Evolutionary conservation across 92 coral and sea anemone species (phyloP), one percentile per base, ranked within the genome.

Genomic region (Parazoanthus darwini): DNA sequence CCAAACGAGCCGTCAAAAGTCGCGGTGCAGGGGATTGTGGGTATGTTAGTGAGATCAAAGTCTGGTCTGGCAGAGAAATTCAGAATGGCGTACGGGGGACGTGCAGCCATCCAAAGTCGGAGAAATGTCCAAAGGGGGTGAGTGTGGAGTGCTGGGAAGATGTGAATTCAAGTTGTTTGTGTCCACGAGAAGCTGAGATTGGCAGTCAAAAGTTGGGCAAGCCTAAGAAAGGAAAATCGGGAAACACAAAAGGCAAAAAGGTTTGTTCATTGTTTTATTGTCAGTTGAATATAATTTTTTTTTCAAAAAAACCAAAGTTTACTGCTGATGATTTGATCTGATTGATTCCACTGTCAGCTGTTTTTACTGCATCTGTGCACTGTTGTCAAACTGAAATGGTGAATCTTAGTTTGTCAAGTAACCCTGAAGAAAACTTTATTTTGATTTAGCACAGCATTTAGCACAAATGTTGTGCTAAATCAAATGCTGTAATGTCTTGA

Each of bases 11-110:
- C 11, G 77, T 93, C 88, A 56, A 67, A 43, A 89, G 33, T 25
- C 88, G 90, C 70, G 78, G 92, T 42, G 91, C 79, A 68, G 94
- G 98, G 7, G 93, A 90, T 80, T 95, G 98, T 77, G 93, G 94
- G 80, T 95, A 83, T 56, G 98, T 94, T 20, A 84, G 90, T 15
- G 85, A 68, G 74, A 56, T 44, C 42, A 91, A 91, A 77, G 76
- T 81, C 25, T 92, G 94, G 94, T 42, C 82, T 14, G 90, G 90
- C 15, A 80, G 80, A 25, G 87, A 75, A 25, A 79, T 75, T 29
- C 88, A 85, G 86, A 89, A 92, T 81, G 91, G 90, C 15, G 75
- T 86, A 20, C 38, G 85, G 26, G 71, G 88, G 85, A 71, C 38
- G 35, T 83, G 86, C 54, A 5, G 80, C 39, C 90, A 67, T 81